Base-by-base conservation (phyloP, 2,113 vertebrate species). In the Engraulis encrasicolus region DNA sequence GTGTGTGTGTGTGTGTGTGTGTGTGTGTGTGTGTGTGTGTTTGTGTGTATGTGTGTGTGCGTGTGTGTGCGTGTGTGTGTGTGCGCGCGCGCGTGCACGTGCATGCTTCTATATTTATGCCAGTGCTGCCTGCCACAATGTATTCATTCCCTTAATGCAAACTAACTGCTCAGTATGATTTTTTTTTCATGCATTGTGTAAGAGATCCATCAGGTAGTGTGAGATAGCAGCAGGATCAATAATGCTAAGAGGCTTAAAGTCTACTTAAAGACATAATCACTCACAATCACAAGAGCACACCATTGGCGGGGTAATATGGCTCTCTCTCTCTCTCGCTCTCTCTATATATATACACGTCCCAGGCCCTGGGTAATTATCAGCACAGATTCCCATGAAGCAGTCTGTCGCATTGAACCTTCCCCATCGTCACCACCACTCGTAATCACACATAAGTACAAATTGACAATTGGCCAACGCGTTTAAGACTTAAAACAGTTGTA, bases 231-330 rank as follows among this genome's bases (percentile, higher is more conserved):
- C 2, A 74, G 66, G 66, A 74, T 74, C 66, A 74, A 74, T 74
- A 74, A 74, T 34, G 5, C 66, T 74, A 74, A 74, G 66, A 74
- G 66, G 66, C 66, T 74, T 74, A 74, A 74, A 74, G 66, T 74
- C 66, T 74, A 74, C 66, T 74, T 74, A 74, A 74, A 74, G 27
- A 34, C 66, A 74, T 74, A 74, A 74, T 74, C 66, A 74, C 66
- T 74, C 66, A 34, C 23, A 74, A 74, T 74, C 66, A 74, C 66
- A 74, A 74, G 31, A 36, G 66, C 66, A 74, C 66, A 74, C 34
- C 27, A 74, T 74, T 36, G 66, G 27, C 17, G 14, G 66, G n/a
- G n/a, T n/a, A 74, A 74, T 74, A 34, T 74, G 66, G 27, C 66
- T 15, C 15, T 74, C 66, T 0, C 2, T 74, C 31, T 74, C 66